A percentile compares a stretch with the other conserved stretches of the same genome.
These are phyloP conservation scores for Drosophila mimetica DNA, from an alignment of 2,888 invertebrate species.

Conservation along the genomic window DNA sequence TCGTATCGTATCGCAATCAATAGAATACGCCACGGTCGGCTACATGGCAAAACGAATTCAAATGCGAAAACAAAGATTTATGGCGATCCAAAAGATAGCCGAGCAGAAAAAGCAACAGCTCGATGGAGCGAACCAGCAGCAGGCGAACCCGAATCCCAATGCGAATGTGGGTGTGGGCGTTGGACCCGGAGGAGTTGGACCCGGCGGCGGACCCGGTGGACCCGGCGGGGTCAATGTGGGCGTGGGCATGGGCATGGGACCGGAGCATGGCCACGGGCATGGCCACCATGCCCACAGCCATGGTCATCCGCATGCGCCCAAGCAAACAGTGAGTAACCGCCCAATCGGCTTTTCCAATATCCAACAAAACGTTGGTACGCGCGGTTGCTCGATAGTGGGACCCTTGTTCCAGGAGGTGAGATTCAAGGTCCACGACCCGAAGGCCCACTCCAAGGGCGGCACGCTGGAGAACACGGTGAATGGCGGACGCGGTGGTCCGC, in stretches of 20 bases:
- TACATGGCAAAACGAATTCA: conserved; percentile 99
- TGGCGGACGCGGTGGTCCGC: conserved; percentile 89
- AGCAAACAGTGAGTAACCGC: conserved; percentile 85
- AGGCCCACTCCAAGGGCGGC: conserved; percentile 96
- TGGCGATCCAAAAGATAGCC: conserved; percentile 95
- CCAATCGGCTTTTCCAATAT: conserved; percentile 85
- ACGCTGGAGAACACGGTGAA: conserved; percentile 96
- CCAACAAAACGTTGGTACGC: conserved; percentile 85
- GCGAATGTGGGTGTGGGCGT: conserved; percentile 71
- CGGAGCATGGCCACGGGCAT: conserved; percentile 85
- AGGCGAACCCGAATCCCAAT: conserved; percentile 91
- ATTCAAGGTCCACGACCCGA: conserved; percentile 97
- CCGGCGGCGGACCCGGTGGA: conserved; percentile 45
- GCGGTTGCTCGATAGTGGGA: conserved; percentile 87
- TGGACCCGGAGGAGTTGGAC: conserved; percentile 78
- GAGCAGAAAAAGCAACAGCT: conserved; percentile 95
- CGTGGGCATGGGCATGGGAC: conserved; percentile 51
- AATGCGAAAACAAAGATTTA: conserved; percentile 96
- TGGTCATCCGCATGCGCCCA: conserved; percentile 85
- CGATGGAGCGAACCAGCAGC: conserved; percentile 89
- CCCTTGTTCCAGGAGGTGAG: conserved; percentile 94
- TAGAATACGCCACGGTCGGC: conserved; percentile 99
- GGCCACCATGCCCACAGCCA: conserved; percentile 85
- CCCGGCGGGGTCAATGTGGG: conserved; percentile 41
- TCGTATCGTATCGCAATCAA: conserved; percentile 63